Percentiles rank a stretch among this genome's conserved stretches.
phyloP scores from a whole-genome alignment of 2,888 invertebrate genomes.

The Pollenia amentaria region DNA sequence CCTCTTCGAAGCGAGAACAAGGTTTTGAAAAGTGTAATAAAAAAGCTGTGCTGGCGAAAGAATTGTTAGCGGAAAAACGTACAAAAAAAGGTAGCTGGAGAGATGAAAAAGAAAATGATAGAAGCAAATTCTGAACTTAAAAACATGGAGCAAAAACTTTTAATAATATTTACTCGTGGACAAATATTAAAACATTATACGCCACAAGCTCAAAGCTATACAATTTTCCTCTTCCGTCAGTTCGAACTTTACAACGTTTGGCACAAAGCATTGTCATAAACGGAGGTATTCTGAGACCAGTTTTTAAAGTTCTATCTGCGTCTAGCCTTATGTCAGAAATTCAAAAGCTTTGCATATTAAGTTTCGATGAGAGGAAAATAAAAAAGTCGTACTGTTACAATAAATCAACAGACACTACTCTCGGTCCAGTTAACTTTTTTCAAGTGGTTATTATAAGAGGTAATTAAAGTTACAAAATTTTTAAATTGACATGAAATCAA shows the following conservation, averaged over 20 bases:
- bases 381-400: constrained; percentile 13
- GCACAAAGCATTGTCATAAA: too few species aligned
- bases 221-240: too few species aligned
- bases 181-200: too few species aligned
- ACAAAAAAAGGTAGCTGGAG: neutral
- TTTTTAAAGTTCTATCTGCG: too few species aligned
- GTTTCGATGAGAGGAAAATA: constrained; percentile 7
- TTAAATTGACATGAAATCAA: constrained; percentile 10
- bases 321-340: constrained; percentile 18
- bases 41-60: too few species aligned
- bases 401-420: constrained; percentile 17
- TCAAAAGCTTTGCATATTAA: constrained; percentile 15
- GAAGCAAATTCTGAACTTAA: neutral
- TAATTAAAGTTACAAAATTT: neutral
- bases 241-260: too few species aligned
- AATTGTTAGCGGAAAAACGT: too few species aligned
- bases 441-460: constrained; percentile 27
- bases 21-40: too few species aligned
- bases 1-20: too few species aligned
- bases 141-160: neutral
- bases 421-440: constrained; percentile 6
- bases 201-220: constrained; percentile 7
- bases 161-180: too few species aligned
- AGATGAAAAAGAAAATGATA: neutral
- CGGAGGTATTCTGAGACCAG: too few species aligned